Conservation (phyloP, 2,888 invertebrate species). For the Rotaria socialis region DNA sequence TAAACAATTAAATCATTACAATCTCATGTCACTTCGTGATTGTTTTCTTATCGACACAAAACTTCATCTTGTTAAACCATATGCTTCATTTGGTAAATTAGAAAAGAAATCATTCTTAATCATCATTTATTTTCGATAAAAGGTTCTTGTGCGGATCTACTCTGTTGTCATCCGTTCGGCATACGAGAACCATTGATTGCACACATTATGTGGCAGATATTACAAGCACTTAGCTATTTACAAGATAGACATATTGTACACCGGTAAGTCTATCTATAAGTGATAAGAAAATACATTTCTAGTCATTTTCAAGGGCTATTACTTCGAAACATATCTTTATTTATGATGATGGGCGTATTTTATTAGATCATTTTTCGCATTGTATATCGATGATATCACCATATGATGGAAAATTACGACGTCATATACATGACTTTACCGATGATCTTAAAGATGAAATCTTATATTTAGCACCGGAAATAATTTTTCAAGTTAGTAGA, state of each 20-base stretch:
- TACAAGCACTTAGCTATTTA: slow-evolving; percentile 76
- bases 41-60: slow-evolving; percentile 36
- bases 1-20: not conserved
- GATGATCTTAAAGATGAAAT: slow-evolving; percentile 69
- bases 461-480: slow-evolving; percentile 86
- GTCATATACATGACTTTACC: slow-evolving; percentile 72
- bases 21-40: slow-evolving; percentile 18
- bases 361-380: slow-evolving; percentile 34
- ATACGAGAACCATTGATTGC: slow-evolving; percentile 77
- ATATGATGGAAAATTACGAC: slow-evolving; percentile 52
- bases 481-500: slow-evolving; percentile 71
- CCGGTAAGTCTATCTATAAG: slow-evolving; percentile 63
- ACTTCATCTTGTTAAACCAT: slow-evolving; percentile 20
- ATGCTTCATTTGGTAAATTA: slow-evolving; percentile 14
- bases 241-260: slow-evolving; percentile 79
- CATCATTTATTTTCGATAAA: not conserved
- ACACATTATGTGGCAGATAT: slow-evolving; percentile 72
- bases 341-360: slow-evolving; percentile 9
- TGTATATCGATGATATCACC: slow-evolving; percentile 34
- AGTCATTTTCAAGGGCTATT: not conserved
- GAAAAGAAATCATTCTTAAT: no score
- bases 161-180: slow-evolving; percentile 60
- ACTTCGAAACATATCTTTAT: not conserved
- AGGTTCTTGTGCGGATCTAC: slow-evolving; percentile 24
- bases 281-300: no score